A percentile compares a stretch with the other conserved stretches of the same genome.
Evolutionary conservation across 2,797 vertebrate species (phyloP).

Genomic region (Lerista edwardsae): DNA sequence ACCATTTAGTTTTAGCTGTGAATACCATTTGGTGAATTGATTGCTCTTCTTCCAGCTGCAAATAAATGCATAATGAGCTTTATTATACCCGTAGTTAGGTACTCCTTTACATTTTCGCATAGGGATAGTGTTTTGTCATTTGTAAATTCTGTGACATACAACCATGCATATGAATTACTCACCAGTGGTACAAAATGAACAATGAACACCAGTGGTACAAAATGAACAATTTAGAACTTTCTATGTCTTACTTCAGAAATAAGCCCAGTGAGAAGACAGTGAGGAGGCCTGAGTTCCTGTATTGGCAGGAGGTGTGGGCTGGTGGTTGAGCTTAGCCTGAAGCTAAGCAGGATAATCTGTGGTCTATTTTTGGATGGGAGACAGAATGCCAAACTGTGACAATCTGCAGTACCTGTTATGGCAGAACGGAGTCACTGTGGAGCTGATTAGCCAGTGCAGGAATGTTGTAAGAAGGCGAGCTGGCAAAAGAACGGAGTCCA

Average conservation of each 20-base stretch:
- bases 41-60: constrained; percentile 52
- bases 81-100: constrained; percentile 39
- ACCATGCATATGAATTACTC: constrained; percentile 37
- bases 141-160: constrained; percentile 27
- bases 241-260: background rate
- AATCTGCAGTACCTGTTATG: too few species aligned
- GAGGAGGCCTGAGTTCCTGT: too few species aligned
- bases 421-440: too few species aligned
- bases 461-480: too few species aligned
- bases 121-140: constrained; percentile 45
- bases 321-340: too few species aligned
- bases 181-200: constrained; percentile 4
- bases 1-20: constrained; percentile 54
- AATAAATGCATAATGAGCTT: constrained; percentile 51
- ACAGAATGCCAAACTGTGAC: too few species aligned
- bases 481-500: too few species aligned
- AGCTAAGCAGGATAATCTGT: too few species aligned
- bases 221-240: background rate
- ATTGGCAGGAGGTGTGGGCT: too few species aligned
- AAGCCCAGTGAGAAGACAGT: background rate
- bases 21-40: constrained; percentile 61
- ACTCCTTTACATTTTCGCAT: constrained; percentile 38
- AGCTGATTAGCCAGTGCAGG: too few species aligned
- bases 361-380: too few species aligned
- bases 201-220: background rate